Base-by-base conservation (phyloP, 2,113 vertebrate species). In the Mungos mungo region DNA sequence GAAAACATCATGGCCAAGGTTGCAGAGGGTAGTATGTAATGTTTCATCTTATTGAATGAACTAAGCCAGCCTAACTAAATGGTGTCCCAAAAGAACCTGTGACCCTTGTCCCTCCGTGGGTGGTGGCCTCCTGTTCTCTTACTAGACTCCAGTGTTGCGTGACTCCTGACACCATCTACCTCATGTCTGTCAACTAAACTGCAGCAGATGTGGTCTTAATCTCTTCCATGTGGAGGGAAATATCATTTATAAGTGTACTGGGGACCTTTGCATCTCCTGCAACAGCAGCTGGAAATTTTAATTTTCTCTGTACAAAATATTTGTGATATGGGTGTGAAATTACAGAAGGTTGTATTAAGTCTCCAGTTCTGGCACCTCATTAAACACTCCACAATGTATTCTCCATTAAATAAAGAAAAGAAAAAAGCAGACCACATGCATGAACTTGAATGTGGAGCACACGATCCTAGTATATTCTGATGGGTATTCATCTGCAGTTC, bases 211-310 rank as follows among this genome's bases (percentile, higher is more conserved):
- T 96, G 71, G 38, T 31, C 87, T 54, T 96, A 97, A 97, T 97
- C 89, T 90, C 71, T 96, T 95, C 96, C 93, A 97, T 74, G 76
- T 97, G 96, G 54, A 79, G 65, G 60, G 7, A 96, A 94, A 72
- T 63, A 66, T 38, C 74, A 88, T 85, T 98, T 97, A 88, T 82
- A 96, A 79, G 93, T 90, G 47, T 88, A 74, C 0, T 83, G 92
- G 90, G 95, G 47, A 80, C 85, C 90, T 92, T 68, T 91, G 68
- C 21, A 72, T 88, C 57, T 77, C 93, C 69, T 81, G 65, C 80
- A 84, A 96, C 27, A 79, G 92, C 96, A 97, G 80, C 97, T 96
- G 90, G 93, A 96, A 97, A 84, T 41, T 95, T 92, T 96, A 93
- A 94, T 97, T 97, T 96, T 93, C 80, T 83, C 69, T 60, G 93